Percentiles rank a stretch among this genome's conserved stretches.
Evolutionary conservation across 2,888 invertebrate species (phyloP).

Genomic region (Lasioglossum zephyrum): DNA sequence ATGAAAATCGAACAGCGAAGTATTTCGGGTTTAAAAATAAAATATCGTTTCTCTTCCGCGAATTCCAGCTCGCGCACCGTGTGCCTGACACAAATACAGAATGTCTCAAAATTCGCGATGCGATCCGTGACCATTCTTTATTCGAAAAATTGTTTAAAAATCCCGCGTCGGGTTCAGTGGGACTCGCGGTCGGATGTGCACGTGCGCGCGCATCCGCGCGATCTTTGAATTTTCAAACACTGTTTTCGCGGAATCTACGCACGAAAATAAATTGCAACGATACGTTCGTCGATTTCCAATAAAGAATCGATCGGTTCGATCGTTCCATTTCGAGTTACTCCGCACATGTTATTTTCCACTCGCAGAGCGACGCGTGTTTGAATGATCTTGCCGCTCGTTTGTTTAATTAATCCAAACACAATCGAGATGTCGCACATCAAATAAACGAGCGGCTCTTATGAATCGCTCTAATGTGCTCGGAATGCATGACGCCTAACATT

Average conservation of each 20-base stretch:
- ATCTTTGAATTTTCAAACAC: background rate
- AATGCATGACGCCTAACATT: constrained; percentile 14
- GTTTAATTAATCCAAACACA: background rate
- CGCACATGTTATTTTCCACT: background rate
- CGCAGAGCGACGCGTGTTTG: background rate
- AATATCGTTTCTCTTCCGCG: too few relatives aligned
- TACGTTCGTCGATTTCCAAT: background rate
- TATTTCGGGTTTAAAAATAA: background rate
- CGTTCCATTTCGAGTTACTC: background rate
- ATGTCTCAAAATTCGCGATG: background rate
- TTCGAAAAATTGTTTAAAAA: background rate
- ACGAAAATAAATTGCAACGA: background rate
- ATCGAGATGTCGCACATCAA: background rate
- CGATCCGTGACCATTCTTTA: background rate
- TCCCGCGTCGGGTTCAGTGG: background rate
- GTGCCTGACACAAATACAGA: too few relatives aligned
- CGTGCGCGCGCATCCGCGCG: background rate
- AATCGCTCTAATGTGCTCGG: background rate
- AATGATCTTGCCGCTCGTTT: background rate
- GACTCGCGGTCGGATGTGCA: background rate
- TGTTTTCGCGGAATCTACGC: background rate
- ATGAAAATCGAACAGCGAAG: background rate
- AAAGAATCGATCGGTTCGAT: background rate
- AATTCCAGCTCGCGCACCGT: background rate
- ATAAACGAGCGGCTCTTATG: background rate